phyloP scores from a whole-genome alignment of 2,797 vertebrate species.

The Acanthis flammea region DNA sequence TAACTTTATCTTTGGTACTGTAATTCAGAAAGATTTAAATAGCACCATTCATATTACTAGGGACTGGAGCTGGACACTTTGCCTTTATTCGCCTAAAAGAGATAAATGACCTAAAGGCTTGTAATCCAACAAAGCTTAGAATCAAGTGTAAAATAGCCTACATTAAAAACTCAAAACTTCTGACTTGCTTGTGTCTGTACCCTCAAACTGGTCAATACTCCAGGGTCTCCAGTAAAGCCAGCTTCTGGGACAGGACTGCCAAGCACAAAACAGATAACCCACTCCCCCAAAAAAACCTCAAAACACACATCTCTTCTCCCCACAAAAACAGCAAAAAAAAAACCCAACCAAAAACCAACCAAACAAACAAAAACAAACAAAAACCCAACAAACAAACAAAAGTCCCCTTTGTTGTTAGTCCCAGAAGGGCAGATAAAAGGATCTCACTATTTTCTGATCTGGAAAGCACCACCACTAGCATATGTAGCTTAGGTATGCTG shows the following conservation, averaged over 20 bases:
- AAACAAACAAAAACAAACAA: not conserved
- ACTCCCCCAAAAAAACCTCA: not conserved
- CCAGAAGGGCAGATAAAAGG: not conserved
- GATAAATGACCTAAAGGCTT: not conserved
- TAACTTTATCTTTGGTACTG: not conserved
- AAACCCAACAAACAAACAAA: not conserved
- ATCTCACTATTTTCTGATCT: not conserved
- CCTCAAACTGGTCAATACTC: not conserved
- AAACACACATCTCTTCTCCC: not conserved
- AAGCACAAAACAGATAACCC: not conserved
- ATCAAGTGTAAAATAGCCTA: not conserved
- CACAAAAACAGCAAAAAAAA: not conserved
- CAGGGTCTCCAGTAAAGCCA: not conserved
- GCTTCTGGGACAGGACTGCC: not conserved
- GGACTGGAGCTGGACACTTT: not conserved
- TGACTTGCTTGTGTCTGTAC: not conserved
- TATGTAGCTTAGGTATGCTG: not conserved
- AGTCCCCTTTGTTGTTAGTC: not conserved
- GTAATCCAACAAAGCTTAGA: not conserved
- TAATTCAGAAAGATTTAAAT: not conserved
- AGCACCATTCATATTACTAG: not conserved
- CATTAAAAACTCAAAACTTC: not conserved
- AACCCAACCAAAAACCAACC: too few species aligned
- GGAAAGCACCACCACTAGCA: not conserved
- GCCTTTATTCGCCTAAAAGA: not conserved